These are phyloP conservation scores for Plebejus argus DNA, from an alignment of 2,888 invertebrate genomes.

Conservation along the genomic window DNA sequence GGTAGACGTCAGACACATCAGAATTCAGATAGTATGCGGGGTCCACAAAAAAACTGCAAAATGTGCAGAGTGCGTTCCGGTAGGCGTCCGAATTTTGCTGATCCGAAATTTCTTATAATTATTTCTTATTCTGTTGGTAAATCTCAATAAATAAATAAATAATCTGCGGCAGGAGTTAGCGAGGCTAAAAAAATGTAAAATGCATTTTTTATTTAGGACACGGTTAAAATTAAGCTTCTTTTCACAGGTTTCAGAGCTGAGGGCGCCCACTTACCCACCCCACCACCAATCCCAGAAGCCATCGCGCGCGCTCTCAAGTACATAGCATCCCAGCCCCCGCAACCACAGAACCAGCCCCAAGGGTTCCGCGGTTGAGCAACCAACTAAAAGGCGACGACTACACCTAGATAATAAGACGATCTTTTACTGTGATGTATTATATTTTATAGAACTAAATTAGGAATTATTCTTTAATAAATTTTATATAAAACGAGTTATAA, in stretches of 20 bases:
- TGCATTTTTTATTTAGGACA: not conserved
- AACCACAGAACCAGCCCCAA: slow-evolving; percentile 56
- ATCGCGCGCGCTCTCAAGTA: slow-evolving; percentile 77
- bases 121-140: too few relatives aligned
- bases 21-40: too few relatives aligned
- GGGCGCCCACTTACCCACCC: slow-evolving; percentile 83
- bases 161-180: too few relatives aligned
- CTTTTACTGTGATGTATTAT: slow-evolving; percentile 73
- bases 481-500: not conserved
- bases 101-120: too few relatives aligned
- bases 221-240: not conserved
- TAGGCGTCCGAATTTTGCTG: too few relatives aligned
- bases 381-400: slow-evolving; percentile 46
- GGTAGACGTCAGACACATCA: too few relatives aligned
- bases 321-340: slow-evolving; percentile 62
- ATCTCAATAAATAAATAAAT: too few relatives aligned
- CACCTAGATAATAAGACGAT: slow-evolving; percentile 44
- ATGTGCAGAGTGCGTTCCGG: too few relatives aligned
- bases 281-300: slow-evolving; percentile 82
- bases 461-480: slow-evolving; percentile 15
- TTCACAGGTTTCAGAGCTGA: slow-evolving; percentile 81
- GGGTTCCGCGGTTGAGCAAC: slow-evolving; percentile 61
- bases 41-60: too few relatives aligned
- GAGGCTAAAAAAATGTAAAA: too few relatives aligned
- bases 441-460: slow-evolving; percentile 50